These are phyloP conservation scores for Prochilodus magdalenae DNA, from an alignment of 2,113 vertebrate genomes.

Conservation along the genomic window DNA sequence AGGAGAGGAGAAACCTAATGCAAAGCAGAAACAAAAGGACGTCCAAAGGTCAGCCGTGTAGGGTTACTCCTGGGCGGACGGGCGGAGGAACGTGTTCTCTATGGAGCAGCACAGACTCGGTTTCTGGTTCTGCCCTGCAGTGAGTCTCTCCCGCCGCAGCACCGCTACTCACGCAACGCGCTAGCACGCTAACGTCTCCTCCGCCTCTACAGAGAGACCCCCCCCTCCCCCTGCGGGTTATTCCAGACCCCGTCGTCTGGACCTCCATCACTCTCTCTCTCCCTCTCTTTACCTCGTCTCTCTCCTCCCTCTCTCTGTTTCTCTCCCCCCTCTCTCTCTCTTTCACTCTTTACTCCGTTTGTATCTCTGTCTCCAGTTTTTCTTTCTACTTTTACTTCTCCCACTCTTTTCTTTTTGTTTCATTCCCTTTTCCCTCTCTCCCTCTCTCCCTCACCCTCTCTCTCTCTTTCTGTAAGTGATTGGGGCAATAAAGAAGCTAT, in stretches of 20 bases:
- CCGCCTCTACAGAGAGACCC: conserved; percentile 61
- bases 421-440: too few species aligned
- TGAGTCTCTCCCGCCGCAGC: too few species aligned
- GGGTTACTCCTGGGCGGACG: conserved; percentile 73
- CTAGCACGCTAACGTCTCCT: conserved; percentile 42
- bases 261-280: conserved; percentile 68
- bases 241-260: conserved; percentile 57
- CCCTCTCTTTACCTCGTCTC: conserved; percentile 25
- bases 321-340: too few species aligned
- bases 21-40: conserved; percentile 73
- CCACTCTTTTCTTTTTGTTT: too few species aligned
- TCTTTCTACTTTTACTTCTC: too few species aligned
- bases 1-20: conserved; percentile 67
- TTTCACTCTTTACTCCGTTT: too few species aligned
- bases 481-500: too few species aligned
- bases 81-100: conserved; percentile 79
- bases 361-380: too few species aligned
- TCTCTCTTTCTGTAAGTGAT: too few species aligned
- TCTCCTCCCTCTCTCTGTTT: too few species aligned
- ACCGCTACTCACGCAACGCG: conserved; percentile 54
- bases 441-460: too few species aligned
- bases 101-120: conserved; percentile 70
- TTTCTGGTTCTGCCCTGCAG: conserved; percentile 78
- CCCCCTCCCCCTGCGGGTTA: conserved; percentile 62
- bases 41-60: conserved; percentile 73